Conservation (phyloP, 2,797 vertebrate species). For the Eutrigla gurnardus region DNA sequence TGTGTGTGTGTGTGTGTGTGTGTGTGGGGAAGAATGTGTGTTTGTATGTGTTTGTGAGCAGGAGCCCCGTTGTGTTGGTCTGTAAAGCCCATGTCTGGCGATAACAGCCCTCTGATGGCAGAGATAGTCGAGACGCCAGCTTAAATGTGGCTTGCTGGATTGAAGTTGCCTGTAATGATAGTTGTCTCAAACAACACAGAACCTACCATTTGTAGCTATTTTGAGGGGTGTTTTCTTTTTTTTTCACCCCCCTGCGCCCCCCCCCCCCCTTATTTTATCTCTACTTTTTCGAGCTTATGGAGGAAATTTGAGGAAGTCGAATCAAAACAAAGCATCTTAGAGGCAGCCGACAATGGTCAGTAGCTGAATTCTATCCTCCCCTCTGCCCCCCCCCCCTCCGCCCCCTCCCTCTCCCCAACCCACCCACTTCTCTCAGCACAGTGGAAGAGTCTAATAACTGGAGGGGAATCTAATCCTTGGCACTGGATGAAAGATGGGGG, state of each 20-base stretch:
- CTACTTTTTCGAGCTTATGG: constrained; percentile 1
- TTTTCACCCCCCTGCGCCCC: neutral
- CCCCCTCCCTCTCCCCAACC: constrained; percentile 45
- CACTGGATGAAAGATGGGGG: constrained; percentile 85
- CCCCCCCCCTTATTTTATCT: constrained; percentile 15
- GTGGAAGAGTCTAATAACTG: constrained; percentile 89
- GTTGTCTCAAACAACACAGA: constrained; percentile 85
- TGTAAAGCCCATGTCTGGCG: constrained; percentile 76
- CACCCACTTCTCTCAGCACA: constrained; percentile 82
- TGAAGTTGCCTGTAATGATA: constrained; percentile 82
- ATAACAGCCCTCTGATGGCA: constrained; percentile 82
- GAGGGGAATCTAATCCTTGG: constrained; percentile 88
- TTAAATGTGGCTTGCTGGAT: constrained; percentile 81
- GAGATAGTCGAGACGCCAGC: constrained; percentile 85
- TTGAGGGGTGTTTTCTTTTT: constrained; percentile 47
- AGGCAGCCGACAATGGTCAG: constrained; percentile 60
- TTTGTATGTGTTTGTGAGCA: constrained; percentile 48
- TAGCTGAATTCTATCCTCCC: constrained; percentile 63
- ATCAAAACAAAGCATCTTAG: constrained; percentile 59
- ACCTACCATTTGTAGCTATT: constrained; percentile 62
- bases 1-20: constrained; percentile 18
- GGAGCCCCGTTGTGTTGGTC: constrained; percentile 63
- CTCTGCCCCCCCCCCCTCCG: constrained; percentile 11
- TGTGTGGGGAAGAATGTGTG: constrained; percentile 41
- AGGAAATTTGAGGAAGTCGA: constrained; percentile 49